phyloP scores from a whole-genome alignment of 1,140 invertebrate species.

The Tetraneura akinire region DNA sequence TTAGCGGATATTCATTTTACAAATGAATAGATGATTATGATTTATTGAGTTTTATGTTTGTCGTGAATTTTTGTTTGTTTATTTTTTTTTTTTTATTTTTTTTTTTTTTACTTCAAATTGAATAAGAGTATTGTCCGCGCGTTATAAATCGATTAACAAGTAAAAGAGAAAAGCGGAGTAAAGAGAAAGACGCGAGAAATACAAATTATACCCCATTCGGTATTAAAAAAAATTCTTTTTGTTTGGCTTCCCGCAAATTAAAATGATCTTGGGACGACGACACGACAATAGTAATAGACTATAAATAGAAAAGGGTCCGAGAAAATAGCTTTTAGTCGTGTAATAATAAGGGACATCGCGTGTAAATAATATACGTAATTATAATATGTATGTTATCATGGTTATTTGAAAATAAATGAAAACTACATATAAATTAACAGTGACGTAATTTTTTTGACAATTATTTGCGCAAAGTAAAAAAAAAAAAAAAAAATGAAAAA shows the following conservation, averaged over 20 bases:
- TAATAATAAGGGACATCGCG: not conserved
- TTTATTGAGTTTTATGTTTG: not conserved
- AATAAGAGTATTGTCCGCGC: slow-evolving; percentile 7
- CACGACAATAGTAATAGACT: not conserved
- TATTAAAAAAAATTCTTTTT: slow-evolving; percentile 6
- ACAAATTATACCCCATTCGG: not conserved
- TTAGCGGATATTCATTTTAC: not conserved
- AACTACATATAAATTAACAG: no score
- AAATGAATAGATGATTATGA: not conserved
- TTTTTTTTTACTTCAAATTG: not conserved
- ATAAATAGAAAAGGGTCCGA: no score
- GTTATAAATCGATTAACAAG: not conserved
- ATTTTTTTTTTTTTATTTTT: no score
- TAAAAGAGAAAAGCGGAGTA: not conserved
- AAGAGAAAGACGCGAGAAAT: not conserved
- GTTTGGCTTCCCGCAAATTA: not conserved
- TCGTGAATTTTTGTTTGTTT: not conserved
- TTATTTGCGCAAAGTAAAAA: no score
- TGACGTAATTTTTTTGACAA: no score
- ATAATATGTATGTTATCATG: no score
- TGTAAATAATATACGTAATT: not conserved
- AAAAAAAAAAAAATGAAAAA: no score
- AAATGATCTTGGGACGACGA: not conserved
- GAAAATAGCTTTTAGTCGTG: no score
- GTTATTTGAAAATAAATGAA: no score